Evolutionary conservation across 2,113 vertebrate species (phyloP), one percentile per base, ranked within the genome.

Genomic region (Synodontis membranacea): DNA sequence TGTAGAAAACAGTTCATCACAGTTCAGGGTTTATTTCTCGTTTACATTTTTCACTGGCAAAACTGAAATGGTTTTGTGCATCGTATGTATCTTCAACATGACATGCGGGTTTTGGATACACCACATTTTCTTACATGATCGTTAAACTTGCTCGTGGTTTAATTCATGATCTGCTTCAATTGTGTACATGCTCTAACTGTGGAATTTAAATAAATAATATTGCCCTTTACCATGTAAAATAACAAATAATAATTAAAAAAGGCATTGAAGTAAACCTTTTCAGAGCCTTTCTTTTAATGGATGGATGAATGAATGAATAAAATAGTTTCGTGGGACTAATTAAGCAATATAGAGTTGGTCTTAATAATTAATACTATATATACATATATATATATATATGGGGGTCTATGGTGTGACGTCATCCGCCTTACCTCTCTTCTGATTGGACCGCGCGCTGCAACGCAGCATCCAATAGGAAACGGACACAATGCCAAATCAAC

Each of bases 391-490:
- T n/a, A n/a, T n/a, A n/a, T n/a, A n/a, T n/a, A 1, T 1, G 0
- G 31, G 14, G 14, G 11, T 25, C 85, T 86, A 90, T 83, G 7
- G 21, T 86, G n/a, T 84, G 86, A 90, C 80, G 50, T 82, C 82
- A 70, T 68, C 4, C 2, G 46, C 42, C 0, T 86, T 50, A 44
- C 14, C 5, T 5, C 48, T 52, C 3, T 14, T 74, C 14, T 86
- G 15, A 60, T 79, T 58, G 66, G 42, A 64, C 34, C 23, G 19
- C 58, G 74, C 44, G n/a, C 52, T n/a, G 25, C 54, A 60, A 37
- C 34, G 14, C 10, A 46, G 12, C 28, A 23, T 31, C 91, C 90
- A 92, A 92, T 92, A 76, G 87, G 46, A 91, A 90, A 91, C 31
- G 68, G 90, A 89, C 91, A 92, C 90, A 91, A 84, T 88, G 75